Evolutionary conservation across 2,797 vertebrate species (phyloP), one percentile per base, ranked within the genome.

Genomic region (Toxotes lorentzi): DNA sequence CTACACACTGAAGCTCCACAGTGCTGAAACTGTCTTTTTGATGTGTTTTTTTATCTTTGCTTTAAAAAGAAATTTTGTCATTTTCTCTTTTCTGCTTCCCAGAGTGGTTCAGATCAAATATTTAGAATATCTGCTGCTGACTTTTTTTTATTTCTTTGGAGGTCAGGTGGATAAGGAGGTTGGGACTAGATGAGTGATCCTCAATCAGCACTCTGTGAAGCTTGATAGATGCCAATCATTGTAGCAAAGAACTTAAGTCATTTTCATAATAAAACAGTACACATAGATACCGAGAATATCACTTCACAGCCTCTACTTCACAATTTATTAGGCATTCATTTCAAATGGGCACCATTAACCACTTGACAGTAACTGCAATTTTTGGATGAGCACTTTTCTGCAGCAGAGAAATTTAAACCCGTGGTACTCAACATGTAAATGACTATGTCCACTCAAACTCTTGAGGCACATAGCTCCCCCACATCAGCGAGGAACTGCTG

Each of bases 281-380:
- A 73, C 66, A 73, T 14, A 38, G 70, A 78, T 59, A n/a, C 68
- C 35, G 73, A 82, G 38, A 76, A 82, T 75, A 87, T 74, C 75
- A 67, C 78, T 86, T 78, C 76, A 76, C 27, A 27, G 30, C 66
- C 38, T 60, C 73, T 59, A 65, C 88, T 83, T 73, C 34, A 83
- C 69, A 59, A 56, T 85, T 90, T 85, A 92, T 86, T 59, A 85
- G 88, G 67, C 84, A 88, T 73, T 92, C 87, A 80, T 89, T 87
- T 88, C 59, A 84, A 89, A 91, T 78, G 56, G 83, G 62, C 40
- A 75, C 88, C 90, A 91, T 92, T 90, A 91, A 85, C 77, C 90
- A 88, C 90, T 92, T 81, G 59, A 53, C 74, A 35, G 66, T 67
- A 86, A 86, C 74, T 69, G 84, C 63, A 72, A 64, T 89, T 89